Evolutionary conservation across 1,140 invertebrate genomes (phyloP).

Genomic region (Colletes gigas): DNA sequence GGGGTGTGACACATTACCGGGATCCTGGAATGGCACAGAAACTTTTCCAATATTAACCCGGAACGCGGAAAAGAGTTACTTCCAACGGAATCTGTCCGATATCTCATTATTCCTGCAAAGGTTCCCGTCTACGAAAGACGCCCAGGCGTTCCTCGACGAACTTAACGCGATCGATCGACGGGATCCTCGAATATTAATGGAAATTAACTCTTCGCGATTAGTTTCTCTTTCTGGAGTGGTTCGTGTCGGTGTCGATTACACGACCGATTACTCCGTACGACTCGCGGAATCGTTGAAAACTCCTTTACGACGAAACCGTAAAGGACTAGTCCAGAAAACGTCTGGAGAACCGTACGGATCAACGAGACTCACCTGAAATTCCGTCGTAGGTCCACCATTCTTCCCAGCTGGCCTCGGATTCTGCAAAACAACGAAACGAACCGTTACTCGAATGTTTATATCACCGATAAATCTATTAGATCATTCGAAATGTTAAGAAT

Average conservation of each 20-base stretch:
- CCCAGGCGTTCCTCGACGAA: neutral
- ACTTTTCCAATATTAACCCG: conserved; percentile 30
- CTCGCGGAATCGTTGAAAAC: conserved; percentile 16
- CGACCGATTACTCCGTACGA: conserved; percentile 16
- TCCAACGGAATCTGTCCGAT: conserved; percentile 3
- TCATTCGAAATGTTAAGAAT: too few species aligned
- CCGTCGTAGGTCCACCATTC: conserved; percentile 88
- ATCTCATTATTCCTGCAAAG: conserved; percentile 30
- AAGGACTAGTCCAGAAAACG: too few species aligned
- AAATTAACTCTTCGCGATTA: conserved; percentile 45
- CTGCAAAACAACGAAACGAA: conserved; percentile 67
- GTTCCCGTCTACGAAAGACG: neutral
- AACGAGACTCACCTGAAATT: conserved; percentile 82
- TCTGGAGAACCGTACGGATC: conserved; percentile 12
- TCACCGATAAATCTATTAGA: too few species aligned
- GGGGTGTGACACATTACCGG: neutral
- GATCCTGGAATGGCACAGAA: neutral
- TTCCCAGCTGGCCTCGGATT: conserved; percentile 83
- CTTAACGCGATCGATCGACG: conserved; percentile 40
- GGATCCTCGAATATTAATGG: conserved; percentile 44
- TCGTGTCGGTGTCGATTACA: conserved; percentile 20
- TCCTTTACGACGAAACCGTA: neutral
- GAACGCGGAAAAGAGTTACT: conserved; percentile 13
- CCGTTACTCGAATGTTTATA: neutral
- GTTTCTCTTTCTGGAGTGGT: conserved; percentile 35